Evolutionary conservation across 2,797 vertebrate genomes (phyloP), one percentile per base, ranked within the genome.

Genomic region (Platalea minor): DNA sequence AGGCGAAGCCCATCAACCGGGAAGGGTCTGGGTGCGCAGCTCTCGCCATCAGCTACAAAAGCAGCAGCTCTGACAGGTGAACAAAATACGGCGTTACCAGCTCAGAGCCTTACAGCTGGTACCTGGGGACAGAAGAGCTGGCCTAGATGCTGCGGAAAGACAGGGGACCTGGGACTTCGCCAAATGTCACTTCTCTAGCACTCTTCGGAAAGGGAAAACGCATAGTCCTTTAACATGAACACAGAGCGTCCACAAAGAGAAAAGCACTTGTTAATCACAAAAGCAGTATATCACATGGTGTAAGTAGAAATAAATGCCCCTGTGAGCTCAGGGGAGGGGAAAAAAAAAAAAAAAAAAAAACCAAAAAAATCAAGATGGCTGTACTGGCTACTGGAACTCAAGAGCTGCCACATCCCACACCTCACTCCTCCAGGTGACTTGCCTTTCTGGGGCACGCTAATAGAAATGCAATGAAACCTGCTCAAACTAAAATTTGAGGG

Each of bases 301-400:
- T 4, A 14, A 56, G 31, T 28, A 51, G 59, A 51, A 65, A n/a
- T 17, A 41, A 19, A 63, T 10, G 20, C 46, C 48, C 50, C 23
- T 23, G 11, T 0, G 2, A 8, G 29, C 21, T 35, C n/a, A 23
- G 0, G 7, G 20, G 3, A 7, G n/a, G 9, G 23, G 3, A 21
- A 13, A 41, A 41, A 6, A 21, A 13, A 41, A 41, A 41, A 41
- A 41, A 41, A 41, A 39, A 39, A 39, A 39, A 39, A 39, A 41
- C 5, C 13, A 12, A 50, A 15, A 37, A 37, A 37, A 37, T 37
- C 8, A 20, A n/a, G 56, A 24, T 3, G 43, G 45, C 61, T 39
- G 69, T 11, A 8, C 54, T 7, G 29, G 29, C 43, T 10, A 4
- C 26, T 9, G 57, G 37, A 43, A 29, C 29, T 45, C 39, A 4